Evolutionary conservation across 1,140 invertebrate genomes (phyloP).

Genomic region (Neodiprion lecontei): DNA sequence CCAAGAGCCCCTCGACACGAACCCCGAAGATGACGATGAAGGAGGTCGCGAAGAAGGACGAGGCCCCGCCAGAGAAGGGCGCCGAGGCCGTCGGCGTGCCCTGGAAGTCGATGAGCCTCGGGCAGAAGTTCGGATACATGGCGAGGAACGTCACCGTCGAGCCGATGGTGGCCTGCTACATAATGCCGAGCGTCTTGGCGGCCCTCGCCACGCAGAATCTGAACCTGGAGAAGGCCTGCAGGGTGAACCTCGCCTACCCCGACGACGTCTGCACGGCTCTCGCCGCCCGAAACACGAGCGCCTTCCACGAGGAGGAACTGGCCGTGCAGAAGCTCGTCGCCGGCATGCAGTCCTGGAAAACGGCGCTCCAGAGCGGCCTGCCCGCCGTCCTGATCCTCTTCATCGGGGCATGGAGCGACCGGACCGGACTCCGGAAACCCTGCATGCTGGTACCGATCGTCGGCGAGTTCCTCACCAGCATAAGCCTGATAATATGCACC

Average conservation of each 20-base stretch:
- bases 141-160: constrained; percentile 76
- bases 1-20: background rate
- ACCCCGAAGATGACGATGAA: background rate
- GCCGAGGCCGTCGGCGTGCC: constrained; percentile 6
- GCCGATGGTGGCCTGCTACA: constrained; percentile 79
- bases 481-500: constrained; percentile 80
- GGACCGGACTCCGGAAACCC: constrained; percentile 77
- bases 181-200: constrained; percentile 79
- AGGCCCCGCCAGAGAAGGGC: background rate
- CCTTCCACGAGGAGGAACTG: constrained; percentile 74
- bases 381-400: constrained; percentile 80
- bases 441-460: constrained; percentile 85
- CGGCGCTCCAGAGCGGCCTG: constrained; percentile 75
- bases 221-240: constrained; percentile 83
- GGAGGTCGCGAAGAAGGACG: constrained; percentile 6
- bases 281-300: constrained; percentile 71
- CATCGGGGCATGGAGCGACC: constrained; percentile 80
- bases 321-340: constrained; percentile 79
- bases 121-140: constrained; percentile 52
- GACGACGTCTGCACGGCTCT: constrained; percentile 76
- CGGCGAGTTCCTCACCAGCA: constrained; percentile 78
- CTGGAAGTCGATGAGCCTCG: constrained; percentile 46
- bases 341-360: constrained; percentile 81
- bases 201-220: constrained; percentile 82
- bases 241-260: constrained; percentile 77